Evolutionary conservation across 2,888 invertebrate genomes (phyloP), one percentile per base, ranked within the genome.

Genomic region (Lasiommata megera): DNA sequence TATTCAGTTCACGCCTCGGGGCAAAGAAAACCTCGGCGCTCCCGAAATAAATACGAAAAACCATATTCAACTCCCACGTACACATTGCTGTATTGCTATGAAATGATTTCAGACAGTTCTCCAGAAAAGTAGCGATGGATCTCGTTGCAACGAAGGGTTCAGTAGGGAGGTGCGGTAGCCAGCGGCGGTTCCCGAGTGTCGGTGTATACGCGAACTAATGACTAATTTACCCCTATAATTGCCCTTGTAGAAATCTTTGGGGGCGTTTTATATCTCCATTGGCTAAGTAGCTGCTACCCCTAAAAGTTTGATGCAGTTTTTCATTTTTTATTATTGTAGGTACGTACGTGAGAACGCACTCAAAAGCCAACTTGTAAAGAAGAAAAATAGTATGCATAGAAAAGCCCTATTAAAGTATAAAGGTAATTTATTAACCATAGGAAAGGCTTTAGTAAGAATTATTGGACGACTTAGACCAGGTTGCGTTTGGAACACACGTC

Each of bases 151-250:
- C 17, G 14, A 41, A 36, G 11, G 17, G 14, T 23, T 50, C 14
- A 11, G 12, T 17, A 53, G 31, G 29, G 55, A 60, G 58, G 48
- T 58, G 58, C 62, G 64, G 68, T 64, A 56, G 66, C 72, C 70
- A 16, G 14, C 41, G 66, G 71, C 63, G 48, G 54, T 64, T 67
- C 66, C 23, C 64, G 68, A 61, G 63, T 65, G 62, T 64, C 58
- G 62, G 60, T 63, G 66, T 62, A 59, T 63, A 56, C 54, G 44
- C 65, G 52, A 61, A 65, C 68, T 70, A 69, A 71, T 66, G 70
- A 71, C 72, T 73, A 72, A 72, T 73, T 71, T 69, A 64, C 64
- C 63, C 62, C 64, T 58, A 62, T 72, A 70, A 72, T 72, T 72
- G 68, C 71, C 70, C 71, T 71, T 71, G 72, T 68, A 67, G 63